Conservation (phyloP, 1,140 invertebrate genomes). For the Pogonognathellus flavescens region DNA sequence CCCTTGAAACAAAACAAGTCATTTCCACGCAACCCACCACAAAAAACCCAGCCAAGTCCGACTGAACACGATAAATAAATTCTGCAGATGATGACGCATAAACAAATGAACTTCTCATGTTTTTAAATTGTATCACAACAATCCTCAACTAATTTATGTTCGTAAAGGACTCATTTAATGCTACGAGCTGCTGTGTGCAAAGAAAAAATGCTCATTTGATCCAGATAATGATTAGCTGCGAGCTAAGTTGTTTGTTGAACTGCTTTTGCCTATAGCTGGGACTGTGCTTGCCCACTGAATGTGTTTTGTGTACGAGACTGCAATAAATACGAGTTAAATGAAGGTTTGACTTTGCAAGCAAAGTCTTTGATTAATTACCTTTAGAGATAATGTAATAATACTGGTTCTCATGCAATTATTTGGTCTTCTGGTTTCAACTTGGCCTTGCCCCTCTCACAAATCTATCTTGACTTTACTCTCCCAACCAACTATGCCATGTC, state of each 20-base stretch:
- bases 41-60: background rate
- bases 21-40: background rate
- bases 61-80: background rate
- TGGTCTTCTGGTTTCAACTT: conserved; percentile 42
- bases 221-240: conserved; percentile 18
- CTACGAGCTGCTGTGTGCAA: background rate
- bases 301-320: background rate
- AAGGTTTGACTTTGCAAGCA: background rate
- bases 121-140: conserved; percentile 12
- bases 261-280: background rate
- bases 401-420: conserved; percentile 47
- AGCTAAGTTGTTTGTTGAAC: background rate
- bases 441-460: background rate
- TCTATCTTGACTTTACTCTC: conserved; percentile 2
- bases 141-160: conserved; percentile 39
- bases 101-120: conserved; percentile 37
- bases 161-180: conserved; percentile 2
- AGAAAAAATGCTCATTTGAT: conserved; percentile 28
- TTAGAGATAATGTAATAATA: conserved; percentile 48
- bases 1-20: too few relatives aligned
- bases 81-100: background rate
- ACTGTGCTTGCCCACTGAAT: background rate
- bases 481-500: background rate
- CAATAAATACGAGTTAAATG: background rate
- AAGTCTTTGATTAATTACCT: conserved; percentile 48